Evolutionary conservation across 2,888 invertebrate species (phyloP), one percentile per base, ranked within the genome.

Genomic region (Nipponacmea schrenckii): DNA sequence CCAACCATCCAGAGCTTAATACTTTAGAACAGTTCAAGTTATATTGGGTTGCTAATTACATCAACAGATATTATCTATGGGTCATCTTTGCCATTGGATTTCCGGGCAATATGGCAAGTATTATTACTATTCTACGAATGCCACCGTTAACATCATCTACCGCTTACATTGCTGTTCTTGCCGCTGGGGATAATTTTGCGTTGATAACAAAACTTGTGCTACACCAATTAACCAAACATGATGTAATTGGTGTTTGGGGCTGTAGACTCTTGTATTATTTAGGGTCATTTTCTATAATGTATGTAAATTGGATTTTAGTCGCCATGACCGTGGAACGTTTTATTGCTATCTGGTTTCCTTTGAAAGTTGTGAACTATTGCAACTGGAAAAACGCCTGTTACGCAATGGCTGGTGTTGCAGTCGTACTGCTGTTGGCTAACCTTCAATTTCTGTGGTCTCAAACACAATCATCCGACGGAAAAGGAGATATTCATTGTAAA

Each of bases 261-360:
- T 86, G 86, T 64, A 78, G 81, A 68, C 20, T 81, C 10, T 77
- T 84, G 31, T 77, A 77, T 62, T 80, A 82, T 70, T 31, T 81
- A 8, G 82, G 83, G 15, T 80, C 81, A 31, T 78, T 80, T 48
- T 75, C 80, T 8, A 77, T 79, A 68, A 79, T 79, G 71, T 83
- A 80, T 68, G 78, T 85, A n/a, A 84, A 84, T 73, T 86, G 86
- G 86, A 75, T 85, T 15, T 73, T 86, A 15, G 86, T 85, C 8
- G 77, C 79, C 15, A 83, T 86, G 82, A 84, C 85, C 14, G 68
- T 80, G 1, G 86, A 86, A 71, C 79, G 86, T 0, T 82, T 84
- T 66, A 73, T 85, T 17, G 86, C 85, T 20, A 83, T 86, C 24
- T 82, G 81, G 80, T 81, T 83, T 50, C 86, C 86, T 0, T 77